Percentiles rank a stretch among this genome's conserved stretches.
phyloP scores from a whole-genome alignment of 2,113 vertebrate genomes.

The Colistium nudipinnis region DNA sequence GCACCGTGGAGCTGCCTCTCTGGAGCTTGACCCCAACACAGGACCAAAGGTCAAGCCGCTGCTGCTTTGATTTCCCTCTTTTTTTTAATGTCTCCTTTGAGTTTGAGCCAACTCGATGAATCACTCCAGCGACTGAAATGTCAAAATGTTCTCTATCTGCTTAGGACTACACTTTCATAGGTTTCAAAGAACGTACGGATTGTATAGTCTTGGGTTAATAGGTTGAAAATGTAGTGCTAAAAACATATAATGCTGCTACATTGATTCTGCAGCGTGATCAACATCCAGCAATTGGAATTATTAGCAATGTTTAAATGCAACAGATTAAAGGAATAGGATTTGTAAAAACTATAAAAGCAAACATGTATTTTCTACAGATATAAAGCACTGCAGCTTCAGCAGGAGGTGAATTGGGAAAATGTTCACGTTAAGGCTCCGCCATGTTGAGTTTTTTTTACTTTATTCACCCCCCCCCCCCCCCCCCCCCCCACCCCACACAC shows the following conservation, averaged over 20 bases:
- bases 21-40: background rate
- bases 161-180: background rate
- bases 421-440: background rate
- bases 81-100: background rate
- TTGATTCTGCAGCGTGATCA: slow-evolving; percentile 1
- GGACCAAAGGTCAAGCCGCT: background rate
- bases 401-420: too few species aligned
- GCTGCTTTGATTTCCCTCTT: background rate
- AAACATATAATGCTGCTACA: background rate
- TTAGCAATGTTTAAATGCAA: slow-evolving; percentile 1
- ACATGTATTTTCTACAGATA: slow-evolving; percentile 2
- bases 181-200: background rate
- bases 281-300: too few species aligned
- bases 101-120: background rate
- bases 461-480: too few species aligned
- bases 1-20: background rate
- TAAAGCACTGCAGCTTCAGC: background rate
- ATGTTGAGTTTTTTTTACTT: too few species aligned
- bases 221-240: background rate
- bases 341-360: slow-evolving; percentile 9
- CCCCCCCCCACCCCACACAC: too few species aligned
- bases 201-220: background rate
- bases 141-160: background rate
- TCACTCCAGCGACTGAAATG: background rate
- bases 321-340: slow-evolving; percentile 3